These are phyloP conservation scores for Brachyhypopomus occidentalis DNA, from an alignment of 2,113 vertebrate species.

Conservation along the genomic window DNA sequence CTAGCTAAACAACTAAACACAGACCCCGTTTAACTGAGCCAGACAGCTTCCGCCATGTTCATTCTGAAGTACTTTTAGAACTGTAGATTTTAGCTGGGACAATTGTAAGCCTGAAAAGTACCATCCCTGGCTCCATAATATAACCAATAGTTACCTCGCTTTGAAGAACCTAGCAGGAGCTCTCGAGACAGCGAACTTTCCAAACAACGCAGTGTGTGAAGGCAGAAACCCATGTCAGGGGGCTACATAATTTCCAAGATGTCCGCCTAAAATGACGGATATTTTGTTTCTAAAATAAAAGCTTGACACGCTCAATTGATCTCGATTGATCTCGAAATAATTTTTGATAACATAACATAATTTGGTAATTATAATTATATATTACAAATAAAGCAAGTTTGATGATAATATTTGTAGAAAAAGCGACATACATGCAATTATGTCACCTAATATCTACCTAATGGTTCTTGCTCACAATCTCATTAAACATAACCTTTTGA, in stretches of 20 bases:
- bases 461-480: no score
- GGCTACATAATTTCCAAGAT: background rate
- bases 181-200: constrained; percentile 28
- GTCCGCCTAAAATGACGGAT: background rate
- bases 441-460: no score
- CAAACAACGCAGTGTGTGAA: constrained; percentile 5
- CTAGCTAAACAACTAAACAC: background rate
- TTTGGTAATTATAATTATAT: no score
- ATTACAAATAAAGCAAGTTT: no score
- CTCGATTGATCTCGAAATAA: background rate
- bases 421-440: no score
- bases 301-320: background rate
- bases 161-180: background rate
- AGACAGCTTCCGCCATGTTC: background rate
- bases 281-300: constrained; percentile 19
- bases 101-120: background rate
- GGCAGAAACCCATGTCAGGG: background rate
- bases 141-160: constrained; percentile 29
- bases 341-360: no score
- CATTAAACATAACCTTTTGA: no score
- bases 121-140: background rate
- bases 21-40: background rate
- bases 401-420: no score
- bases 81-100: background rate
- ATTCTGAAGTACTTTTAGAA: background rate